Evolutionary conservation across 2,888 invertebrate genomes (phyloP), one percentile per base, ranked within the genome.

Genomic region (Candidula unifasciata): DNA sequence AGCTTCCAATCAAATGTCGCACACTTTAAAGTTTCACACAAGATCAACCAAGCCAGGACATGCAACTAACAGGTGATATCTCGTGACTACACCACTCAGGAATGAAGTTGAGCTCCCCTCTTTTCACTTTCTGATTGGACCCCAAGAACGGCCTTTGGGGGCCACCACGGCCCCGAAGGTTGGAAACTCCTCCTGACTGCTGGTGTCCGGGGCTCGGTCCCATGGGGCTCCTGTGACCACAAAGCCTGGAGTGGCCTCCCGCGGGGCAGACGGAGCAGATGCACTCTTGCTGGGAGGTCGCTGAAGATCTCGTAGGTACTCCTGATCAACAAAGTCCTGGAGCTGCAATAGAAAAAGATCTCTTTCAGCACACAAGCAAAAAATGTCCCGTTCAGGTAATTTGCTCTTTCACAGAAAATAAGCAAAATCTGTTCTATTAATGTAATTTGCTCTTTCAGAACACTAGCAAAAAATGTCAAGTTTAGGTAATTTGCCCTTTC

Each of bases 321-420:
- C 93, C 71, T 90, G 86, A 73, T 94, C 94, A 66, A 90, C 91
- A n/a, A 94, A 88, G 88, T 94, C 94, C 89, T 94, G 94, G 82
- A 94, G 88, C 94, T 94, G 90, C 21, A 3, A n/a, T 88, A 86
- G 71, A 68, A 80, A 44, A 74, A 27, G 69, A 69, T 24, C 44
- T 6, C 44, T 13, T 44, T 44, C 44, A 44, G 44, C 13, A 44
- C 44, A 44, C 6, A 6, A 44, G 44, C 44, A 44, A 44, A 44
- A 44, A 44, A 44, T 44, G 44, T 13, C 13, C 44, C 13, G 13
- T 44, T 44, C 13, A 13, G 6, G 44, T 44, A n/a, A n/a, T n/a
- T n/a, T n/a, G n/a, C n/a, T n/a, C n/a, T n/a, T n/a, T n/a, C n/a
- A n/a, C n/a, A n/a, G n/a, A n/a, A n/a, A n/a, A n/a, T n/a, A n/a